A percentile compares a stretch with the other conserved stretches of the same genome.
phyloP scores from a whole-genome alignment of 2,113 vertebrate genomes.

The Malurus cyaneus region DNA sequence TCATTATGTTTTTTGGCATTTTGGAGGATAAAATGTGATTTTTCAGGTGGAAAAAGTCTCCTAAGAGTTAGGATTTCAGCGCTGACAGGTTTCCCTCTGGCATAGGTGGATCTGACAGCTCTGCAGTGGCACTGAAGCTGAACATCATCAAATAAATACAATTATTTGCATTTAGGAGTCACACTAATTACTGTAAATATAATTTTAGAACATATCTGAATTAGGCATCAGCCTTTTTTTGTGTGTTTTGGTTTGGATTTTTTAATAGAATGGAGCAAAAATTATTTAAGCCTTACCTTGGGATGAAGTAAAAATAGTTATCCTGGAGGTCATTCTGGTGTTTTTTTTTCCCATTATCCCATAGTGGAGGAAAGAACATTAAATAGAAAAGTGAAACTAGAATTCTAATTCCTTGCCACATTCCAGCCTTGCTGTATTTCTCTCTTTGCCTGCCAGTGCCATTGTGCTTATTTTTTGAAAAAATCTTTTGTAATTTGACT shows the following conservation, averaged over 20 bases:
- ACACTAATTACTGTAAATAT: background rate
- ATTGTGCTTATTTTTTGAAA: background rate
- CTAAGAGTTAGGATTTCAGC: background rate
- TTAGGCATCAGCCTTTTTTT: background rate
- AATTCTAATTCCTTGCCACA: background rate
- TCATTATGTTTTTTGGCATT: background rate
- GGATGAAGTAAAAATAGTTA: constrained; percentile 5
- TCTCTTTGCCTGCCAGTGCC: background rate
- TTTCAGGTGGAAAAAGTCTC: background rate
- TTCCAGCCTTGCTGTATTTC: background rate
- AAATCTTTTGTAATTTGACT: background rate
- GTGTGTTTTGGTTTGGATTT: background rate
- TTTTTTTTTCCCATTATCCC: background rate
- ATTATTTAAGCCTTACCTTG: background rate
- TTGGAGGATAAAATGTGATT: background rate
- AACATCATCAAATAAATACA: background rate
- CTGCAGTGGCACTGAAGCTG: background rate
- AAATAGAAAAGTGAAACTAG: background rate
- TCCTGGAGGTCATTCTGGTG: background rate
- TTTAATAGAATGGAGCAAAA: background rate
- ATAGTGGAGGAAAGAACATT: background rate
- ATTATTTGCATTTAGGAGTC: background rate
- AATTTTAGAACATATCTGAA: background rate
- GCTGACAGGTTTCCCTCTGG: background rate
- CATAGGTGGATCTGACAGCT: background rate